Conservation (phyloP, 2,888 invertebrate genomes). For the Melinopterus prodromus region DNA sequence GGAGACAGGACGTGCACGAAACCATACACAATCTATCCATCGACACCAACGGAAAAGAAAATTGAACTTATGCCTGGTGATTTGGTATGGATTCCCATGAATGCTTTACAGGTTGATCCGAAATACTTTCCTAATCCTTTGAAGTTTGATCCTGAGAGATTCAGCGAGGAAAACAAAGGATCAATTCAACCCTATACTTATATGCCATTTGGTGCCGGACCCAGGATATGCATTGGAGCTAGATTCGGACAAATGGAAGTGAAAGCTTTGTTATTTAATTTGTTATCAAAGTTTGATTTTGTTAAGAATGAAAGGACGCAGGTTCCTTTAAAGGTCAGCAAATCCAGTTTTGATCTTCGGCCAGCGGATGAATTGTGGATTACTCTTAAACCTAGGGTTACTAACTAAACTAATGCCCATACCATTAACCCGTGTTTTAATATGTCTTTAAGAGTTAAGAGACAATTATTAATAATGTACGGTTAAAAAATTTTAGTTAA, state of each 20-base stretch:
- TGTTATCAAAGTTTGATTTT: constrained; percentile 48
- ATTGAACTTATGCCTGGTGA: constrained; percentile 41
- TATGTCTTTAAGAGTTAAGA: too few relatives aligned
- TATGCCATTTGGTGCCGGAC: constrained; percentile 62
- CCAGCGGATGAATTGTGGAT: constrained; percentile 42
- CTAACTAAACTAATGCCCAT: neutral
- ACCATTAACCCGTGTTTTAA: too few relatives aligned
- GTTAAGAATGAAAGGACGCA: constrained; percentile 47
- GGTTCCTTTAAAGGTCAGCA: constrained; percentile 46
- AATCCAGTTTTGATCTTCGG: constrained; percentile 31
- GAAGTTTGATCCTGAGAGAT: constrained; percentile 54
- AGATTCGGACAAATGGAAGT: constrained; percentile 52
- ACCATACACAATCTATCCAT: constrained; percentile 44
- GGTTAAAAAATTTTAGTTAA: too few relatives aligned
- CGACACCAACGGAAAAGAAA: constrained; percentile 38
- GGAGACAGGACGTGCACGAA: constrained; percentile 46
- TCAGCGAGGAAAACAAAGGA: constrained; percentile 64
- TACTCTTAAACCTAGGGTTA: constrained; percentile 40
- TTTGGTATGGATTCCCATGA: constrained; percentile 45
- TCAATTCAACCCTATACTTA: constrained; percentile 60
- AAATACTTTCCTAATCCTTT: constrained; percentile 51
- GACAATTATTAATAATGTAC: too few relatives aligned
- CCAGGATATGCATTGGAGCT: constrained; percentile 69
- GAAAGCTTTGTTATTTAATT: constrained; percentile 48
- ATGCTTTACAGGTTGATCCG: constrained; percentile 50